Percentiles rank a stretch among this genome's conserved stretches.
phyloP scores from a whole-genome alignment of 2,113 vertebrate genomes.

The Percina caprodes region DNA sequence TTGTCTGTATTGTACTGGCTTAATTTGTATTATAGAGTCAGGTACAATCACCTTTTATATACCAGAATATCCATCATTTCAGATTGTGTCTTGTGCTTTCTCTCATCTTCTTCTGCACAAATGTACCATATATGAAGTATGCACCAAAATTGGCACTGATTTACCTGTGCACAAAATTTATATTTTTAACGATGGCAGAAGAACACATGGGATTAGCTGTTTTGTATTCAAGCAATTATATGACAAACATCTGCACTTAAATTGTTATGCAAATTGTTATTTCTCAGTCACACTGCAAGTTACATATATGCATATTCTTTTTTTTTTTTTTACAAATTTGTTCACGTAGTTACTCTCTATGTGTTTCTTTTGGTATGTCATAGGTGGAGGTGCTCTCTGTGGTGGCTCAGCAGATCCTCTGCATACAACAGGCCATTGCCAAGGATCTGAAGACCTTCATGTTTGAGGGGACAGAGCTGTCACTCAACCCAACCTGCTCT shows the following conservation, averaged over 20 bases:
- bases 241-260: neutral
- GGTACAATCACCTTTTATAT: neutral
- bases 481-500: constrained; percentile 91
- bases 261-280: neutral
- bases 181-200: neutral
- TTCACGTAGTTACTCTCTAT: neutral
- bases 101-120: neutral
- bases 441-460: constrained; percentile 88
- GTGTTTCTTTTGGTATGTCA: constrained; percentile 38
- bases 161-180: neutral
- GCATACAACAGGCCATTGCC: constrained; percentile 92
- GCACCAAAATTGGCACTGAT: neutral
- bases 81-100: neutral
- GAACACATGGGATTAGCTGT: neutral
- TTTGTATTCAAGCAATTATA: neutral
- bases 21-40: neutral
- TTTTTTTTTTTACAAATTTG: too few species aligned
- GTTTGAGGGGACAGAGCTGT: constrained; percentile 94
- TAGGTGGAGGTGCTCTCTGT: constrained; percentile 96
- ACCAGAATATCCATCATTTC: neutral
- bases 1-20: neutral
- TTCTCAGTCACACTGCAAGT: neutral
- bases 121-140: neutral
- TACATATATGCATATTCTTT: neutral
- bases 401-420: constrained; percentile 94